phyloP scores from a whole-genome alignment of 2,113 vertebrate genomes.

The Pelvicachromis taeniatus region DNA sequence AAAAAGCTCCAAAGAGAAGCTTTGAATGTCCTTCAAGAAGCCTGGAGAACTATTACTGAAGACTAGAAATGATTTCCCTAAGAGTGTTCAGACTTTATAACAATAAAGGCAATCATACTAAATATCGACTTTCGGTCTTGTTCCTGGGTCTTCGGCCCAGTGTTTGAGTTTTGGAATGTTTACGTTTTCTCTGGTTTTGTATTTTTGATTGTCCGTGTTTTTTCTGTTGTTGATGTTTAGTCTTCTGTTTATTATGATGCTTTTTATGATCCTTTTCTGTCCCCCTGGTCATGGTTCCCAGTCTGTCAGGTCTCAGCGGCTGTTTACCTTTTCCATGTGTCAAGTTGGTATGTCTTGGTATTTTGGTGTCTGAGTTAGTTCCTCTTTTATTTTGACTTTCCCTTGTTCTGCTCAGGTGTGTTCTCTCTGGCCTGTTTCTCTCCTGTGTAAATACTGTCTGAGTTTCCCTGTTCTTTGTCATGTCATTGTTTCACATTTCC shows the following conservation, averaged over 20 bases:
- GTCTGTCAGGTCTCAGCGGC: no score
- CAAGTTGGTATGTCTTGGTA: background rate
- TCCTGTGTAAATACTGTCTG: background rate
- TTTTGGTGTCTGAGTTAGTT: background rate
- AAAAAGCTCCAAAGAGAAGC: background rate
- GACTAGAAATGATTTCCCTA: background rate
- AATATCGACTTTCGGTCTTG: background rate
- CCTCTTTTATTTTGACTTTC: background rate
- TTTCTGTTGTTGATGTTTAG: background rate
- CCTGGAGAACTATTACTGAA: background rate
- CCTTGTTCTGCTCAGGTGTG: background rate
- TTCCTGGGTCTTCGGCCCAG: background rate
- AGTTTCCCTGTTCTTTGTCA: background rate
- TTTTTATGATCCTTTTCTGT: background rate
- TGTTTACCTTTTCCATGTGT: no score
- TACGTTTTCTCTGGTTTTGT: background rate
- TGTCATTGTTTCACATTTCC: background rate
- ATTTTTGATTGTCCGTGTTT: background rate
- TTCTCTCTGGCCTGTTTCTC: background rate
- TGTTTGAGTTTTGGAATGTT: background rate
- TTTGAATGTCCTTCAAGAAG: background rate
- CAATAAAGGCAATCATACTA: background rate
- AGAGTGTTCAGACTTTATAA: background rate
- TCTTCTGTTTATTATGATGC: background rate
- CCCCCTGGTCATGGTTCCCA: no score